phyloP scores from a whole-genome alignment of 64 coral and sea anemone species.

The Montipora cactus region DNA sequence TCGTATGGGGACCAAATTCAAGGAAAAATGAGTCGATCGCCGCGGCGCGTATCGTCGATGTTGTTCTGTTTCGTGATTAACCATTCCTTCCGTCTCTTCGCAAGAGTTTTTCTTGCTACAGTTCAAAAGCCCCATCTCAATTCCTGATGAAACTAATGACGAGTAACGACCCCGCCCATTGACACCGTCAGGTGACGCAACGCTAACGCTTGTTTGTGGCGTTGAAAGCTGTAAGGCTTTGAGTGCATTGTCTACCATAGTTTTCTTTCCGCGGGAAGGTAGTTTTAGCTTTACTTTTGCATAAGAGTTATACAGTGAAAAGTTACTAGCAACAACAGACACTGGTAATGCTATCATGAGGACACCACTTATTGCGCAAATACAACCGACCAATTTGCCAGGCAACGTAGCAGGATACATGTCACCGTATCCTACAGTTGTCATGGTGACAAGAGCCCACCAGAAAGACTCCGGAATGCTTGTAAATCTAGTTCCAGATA shows the following conservation, averaged over 20 bases:
- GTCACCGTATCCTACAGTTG: slow-evolving; percentile 97
- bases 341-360: slow-evolving; percentile 95
- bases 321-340: slow-evolving; percentile 95
- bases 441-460: slow-evolving; percentile 99
- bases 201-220: slow-evolving; percentile 80
- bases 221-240: slow-evolving; percentile 89
- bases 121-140: slow-evolving; percentile 22
- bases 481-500: slow-evolving; percentile 60
- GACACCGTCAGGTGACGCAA: slow-evolving; percentile 53
- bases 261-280: slow-evolving; percentile 77
- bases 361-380: slow-evolving; percentile 87
- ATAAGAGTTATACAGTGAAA: slow-evolving; percentile 92
- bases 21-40: slow-evolving; percentile 68
- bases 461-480: slow-evolving; percentile 94
- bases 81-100: background rate
- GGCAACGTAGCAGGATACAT: slow-evolving; percentile 83
- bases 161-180: slow-evolving; percentile 41
- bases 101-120: slow-evolving; percentile 29
- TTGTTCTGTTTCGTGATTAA: slow-evolving; percentile 56
- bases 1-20: slow-evolving; percentile 56
- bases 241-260: slow-evolving; percentile 82
- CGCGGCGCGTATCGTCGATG: slow-evolving; percentile 20
- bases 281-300: slow-evolving; percentile 94
- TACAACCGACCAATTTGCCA: slow-evolving; percentile 81
- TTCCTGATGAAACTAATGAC: slow-evolving; percentile 18